A percentile compares a stretch with the other conserved stretches of the same genome.
These are phyloP conservation scores for Thripadectes ignobilis DNA, from an alignment of 2,797 vertebrate species.

Conservation along the genomic window DNA sequence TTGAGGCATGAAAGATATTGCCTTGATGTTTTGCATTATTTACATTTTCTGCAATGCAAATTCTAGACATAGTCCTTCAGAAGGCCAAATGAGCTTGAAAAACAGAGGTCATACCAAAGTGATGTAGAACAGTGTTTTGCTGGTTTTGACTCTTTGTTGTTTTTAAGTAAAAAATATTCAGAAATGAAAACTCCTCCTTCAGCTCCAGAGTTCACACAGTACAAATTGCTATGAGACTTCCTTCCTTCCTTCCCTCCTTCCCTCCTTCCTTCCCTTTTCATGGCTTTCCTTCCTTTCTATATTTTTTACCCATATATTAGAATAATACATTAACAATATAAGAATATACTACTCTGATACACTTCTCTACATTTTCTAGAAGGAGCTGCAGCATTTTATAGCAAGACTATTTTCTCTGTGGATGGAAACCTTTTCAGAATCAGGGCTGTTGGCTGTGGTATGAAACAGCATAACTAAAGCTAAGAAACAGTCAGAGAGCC, in stretches of 20 bases:
- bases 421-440: background rate
- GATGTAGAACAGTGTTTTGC: background rate
- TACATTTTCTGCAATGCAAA: constrained; percentile 15
- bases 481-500: background rate
- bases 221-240: background rate
- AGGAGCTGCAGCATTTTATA: background rate
- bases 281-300: background rate
- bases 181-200: background rate
- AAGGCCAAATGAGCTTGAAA: constrained; percentile 17
- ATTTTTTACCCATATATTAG: background rate
- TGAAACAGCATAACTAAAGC: background rate
- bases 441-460: background rate
- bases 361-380: background rate
- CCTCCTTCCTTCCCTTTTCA: background rate
- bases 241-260: no score
- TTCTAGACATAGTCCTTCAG: background rate
- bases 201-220: background rate
- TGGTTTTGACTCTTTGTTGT: background rate
- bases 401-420: background rate
- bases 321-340: background rate
- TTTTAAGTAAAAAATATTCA: background rate
- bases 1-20: background rate
- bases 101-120: background rate
- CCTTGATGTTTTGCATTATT: background rate
- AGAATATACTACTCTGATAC: background rate